Base-by-base conservation (phyloP, 2,113 vertebrate species). In the Phoenicopterus ruber region DNA sequence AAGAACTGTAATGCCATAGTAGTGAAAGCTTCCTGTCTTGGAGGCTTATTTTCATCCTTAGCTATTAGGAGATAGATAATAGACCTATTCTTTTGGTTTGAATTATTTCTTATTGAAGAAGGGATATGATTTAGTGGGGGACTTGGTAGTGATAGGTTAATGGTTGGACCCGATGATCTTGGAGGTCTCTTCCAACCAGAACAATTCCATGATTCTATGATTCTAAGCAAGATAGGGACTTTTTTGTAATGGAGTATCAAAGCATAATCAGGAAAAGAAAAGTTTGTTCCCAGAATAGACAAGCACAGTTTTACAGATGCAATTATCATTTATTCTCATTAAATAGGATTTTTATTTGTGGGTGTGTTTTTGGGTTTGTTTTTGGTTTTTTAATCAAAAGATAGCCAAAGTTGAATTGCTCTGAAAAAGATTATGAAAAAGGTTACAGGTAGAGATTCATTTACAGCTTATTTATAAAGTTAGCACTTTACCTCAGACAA, bases 321-420 rank as follows among this genome's bases (percentile, higher is more conserved):
- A 71, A 65, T 88, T 81, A 44, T 50, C 2, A 66, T 95, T 96
- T 95, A 95, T 90, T 96, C 17, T 63, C 55, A 78, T 86, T 77
- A 78, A 90, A 70, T 2, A 36, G 9, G 32, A 28, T 10, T 61
- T 66, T 40, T 44, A 44, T n/a, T n/a, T n/a, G 42, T 26, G 13
- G 10, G 4, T 7, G 42, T 11, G 42, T 36, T n/a, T 26, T 19
- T 17, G 28, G 25, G 12, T 2, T 25, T 67, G 31, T 61, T n/a
- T 13, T 32, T 24, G 5, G 8, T 31, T 4, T 36, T 36, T 74
- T 77, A 76, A 83, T 86, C 65, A 90, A 71, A 91, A 58, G 3
- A 61, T 9, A 86, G 17, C 67, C 22, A 49, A 54, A 91, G 34
- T 49, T 84, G 19, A 91, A 82, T 20, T 91, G 20, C 15, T 90